phyloP scores from a whole-genome alignment of 1,140 invertebrate genomes.

The Drosophila burlai region DNA sequence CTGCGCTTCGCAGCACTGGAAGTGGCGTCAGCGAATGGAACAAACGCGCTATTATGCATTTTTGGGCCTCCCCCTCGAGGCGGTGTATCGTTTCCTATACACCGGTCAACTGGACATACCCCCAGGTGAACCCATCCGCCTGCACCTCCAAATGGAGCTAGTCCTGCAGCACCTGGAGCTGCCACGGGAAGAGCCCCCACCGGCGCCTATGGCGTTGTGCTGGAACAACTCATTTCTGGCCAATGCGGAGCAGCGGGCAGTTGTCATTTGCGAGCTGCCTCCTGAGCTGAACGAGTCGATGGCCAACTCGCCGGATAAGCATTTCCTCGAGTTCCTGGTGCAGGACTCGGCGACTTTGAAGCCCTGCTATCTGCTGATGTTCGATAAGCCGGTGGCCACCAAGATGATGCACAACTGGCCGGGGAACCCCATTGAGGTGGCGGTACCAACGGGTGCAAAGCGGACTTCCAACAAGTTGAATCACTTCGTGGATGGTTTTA shows the following conservation, averaged over 20 bases:
- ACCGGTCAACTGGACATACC: neutral
- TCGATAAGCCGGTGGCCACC: neutral
- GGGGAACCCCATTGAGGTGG: neutral
- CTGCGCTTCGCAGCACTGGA: accelerated
- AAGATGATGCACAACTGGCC: neutral
- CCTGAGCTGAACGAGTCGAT: neutral
- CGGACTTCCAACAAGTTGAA: too few species aligned
- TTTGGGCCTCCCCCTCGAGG: neutral
- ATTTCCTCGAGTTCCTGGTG: neutral
- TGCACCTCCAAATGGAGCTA: neutral
- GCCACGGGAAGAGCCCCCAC: neutral
- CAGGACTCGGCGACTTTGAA: neutral
- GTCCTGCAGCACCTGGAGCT: neutral
- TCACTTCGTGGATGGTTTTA: too few species aligned
- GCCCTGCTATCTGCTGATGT: slow-evolving; percentile 1
- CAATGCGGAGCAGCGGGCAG: neutral
- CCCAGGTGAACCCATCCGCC: neutral
- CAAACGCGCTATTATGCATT: neutral
- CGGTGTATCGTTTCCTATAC: slow-evolving; percentile 5
- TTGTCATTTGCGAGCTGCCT: slow-evolving; percentile 5
- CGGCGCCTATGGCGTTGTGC: neutral
- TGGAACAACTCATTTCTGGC: neutral
- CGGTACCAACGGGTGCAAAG: neutral
- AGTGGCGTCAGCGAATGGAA: neutral
- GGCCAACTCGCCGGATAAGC: too few species aligned